Base-by-base conservation (phyloP, 1,140 invertebrate species). In the Temnothorax nylanderi region DNA sequence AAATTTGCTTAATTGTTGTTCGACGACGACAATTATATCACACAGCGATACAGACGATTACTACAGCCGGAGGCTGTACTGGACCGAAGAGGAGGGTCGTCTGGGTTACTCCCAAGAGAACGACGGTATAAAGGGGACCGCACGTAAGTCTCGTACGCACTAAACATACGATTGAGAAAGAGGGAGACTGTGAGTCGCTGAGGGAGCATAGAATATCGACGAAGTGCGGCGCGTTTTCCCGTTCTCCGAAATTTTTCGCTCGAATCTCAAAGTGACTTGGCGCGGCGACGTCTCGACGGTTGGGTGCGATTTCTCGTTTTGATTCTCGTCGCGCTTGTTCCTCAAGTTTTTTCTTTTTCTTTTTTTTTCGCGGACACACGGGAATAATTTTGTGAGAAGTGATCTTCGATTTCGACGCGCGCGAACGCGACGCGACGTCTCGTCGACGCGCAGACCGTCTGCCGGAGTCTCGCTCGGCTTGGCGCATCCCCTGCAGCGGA, bases 121-220 rank as follows among this genome's bases (percentile, higher is more conserved):
- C 75, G 89, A 81, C 69, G 13, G 81, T 90, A 90, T 90, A 90
- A 90, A 90, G 44, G 54, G 77, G 81, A 90, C 86, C 44, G 88
- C 76, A 81, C 6, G 78, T 47, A 85, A 32, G 60, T 32, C n/a
- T 71, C 49, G 8, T 69, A 78, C 86, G 80, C 89, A 90, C 51
- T 90, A 88, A 56, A 81, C 78, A 71, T 54, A 85, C 78, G 71
- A 78, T 71, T 56, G 88, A 87, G 65, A 87, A 51, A 62, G 75
- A 89, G 69, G 67, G 60, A 89, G 60, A 62, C 64, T 67, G 54
- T 71, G 18, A 16, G 13, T 71, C 16, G 11, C 5, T 4, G 3
- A 47, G 47, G 58, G 6, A 60, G 16, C 16, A 18, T 54, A 64
- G 3, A 62, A 69, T 41, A 26, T 60, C 41, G 18, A 51, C 26